phyloP scores from a whole-genome alignment of 2,113 vertebrate species.

The Macrotus californicus region DNA sequence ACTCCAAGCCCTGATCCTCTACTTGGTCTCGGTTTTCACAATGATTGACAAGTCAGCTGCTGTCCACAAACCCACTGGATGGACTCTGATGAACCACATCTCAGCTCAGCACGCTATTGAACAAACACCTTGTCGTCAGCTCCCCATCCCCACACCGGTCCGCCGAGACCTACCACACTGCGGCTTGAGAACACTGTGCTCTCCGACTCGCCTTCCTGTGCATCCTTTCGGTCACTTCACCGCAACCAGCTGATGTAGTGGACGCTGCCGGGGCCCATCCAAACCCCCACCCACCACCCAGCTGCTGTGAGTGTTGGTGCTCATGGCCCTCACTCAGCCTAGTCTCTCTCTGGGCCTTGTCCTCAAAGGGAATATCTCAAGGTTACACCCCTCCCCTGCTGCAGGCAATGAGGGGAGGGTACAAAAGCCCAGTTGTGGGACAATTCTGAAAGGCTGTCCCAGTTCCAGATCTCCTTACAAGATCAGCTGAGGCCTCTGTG shows the following conservation, averaged over 20 bases:
- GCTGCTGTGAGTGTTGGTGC: background rate
- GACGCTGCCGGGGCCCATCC: fast-evolving
- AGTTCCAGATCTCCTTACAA: background rate
- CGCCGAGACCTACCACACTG: fast-evolving
- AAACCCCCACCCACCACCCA: background rate
- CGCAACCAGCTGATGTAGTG: background rate
- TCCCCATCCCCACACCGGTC: background rate
- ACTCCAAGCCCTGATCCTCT: background rate
- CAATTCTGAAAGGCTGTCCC: background rate
- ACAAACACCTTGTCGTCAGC: background rate
- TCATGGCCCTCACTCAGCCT: background rate
- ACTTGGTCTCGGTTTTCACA: background rate
- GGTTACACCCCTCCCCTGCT: background rate
- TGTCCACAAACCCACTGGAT: background rate
- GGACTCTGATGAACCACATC: background rate
- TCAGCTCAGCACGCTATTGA: background rate
- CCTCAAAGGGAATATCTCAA: background rate
- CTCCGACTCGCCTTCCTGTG: background rate
- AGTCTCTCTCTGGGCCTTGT: background rate
- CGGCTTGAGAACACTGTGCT: background rate
- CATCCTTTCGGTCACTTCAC: background rate
- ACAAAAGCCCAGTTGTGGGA: background rate
- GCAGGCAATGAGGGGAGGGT: background rate
- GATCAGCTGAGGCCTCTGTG: background rate
- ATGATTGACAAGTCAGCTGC: background rate